phyloP scores from a whole-genome alignment of 2,113 vertebrate species.

The human region GRCh38 chr7:9885501-9886000 shows the following conservation, averaged over 20 bases:
- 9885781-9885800: background rate
- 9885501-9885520: background rate
- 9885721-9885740: background rate
- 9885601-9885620: background rate
- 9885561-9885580: background rate
- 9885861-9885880: conserved; percentile 53
- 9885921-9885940: conserved; percentile 66
- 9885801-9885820: conserved; percentile 19
- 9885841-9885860: conserved; percentile 41
- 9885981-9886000: conserved; percentile 14
- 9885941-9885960: conserved; percentile 72
- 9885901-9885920: conserved; percentile 56
- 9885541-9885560: background rate
- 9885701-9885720: background rate
- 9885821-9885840: background rate
- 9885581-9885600: background rate
- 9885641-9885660: background rate
- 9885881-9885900: conserved; percentile 57
- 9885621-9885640: background rate
- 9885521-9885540: background rate
- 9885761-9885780: background rate
- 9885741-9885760: background rate
- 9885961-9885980: conserved; percentile 37
- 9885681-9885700: conserved; percentile 3
- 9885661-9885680: background rate